phyloP scores from a whole-genome alignment of 2,797 vertebrate genomes.

The Catostomus latipinnis region DNA sequence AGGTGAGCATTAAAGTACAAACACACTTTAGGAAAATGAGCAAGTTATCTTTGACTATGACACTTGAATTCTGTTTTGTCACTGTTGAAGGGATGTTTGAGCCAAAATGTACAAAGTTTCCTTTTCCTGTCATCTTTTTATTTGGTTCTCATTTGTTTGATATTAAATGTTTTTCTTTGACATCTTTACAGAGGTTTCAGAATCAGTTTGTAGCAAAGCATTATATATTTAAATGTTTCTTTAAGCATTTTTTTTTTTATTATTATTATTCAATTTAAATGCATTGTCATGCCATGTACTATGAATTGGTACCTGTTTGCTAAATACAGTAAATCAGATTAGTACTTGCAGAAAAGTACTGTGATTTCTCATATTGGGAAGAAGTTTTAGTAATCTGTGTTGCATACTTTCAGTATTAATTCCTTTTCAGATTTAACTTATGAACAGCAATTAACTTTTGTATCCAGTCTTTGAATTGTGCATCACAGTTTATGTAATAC shows the following conservation, averaged over 20 bases:
- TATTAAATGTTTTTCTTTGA: slow-evolving; percentile 71
- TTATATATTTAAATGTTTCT: slow-evolving; percentile 76
- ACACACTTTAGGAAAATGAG: slow-evolving; percentile 66
- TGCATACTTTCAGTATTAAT: slow-evolving; percentile 83
- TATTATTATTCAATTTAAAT: slow-evolving; percentile 58
- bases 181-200: slow-evolving; percentile 66
- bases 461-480: slow-evolving; percentile 48
- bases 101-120: slow-evolving; percentile 75
- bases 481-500: slow-evolving; percentile 37
- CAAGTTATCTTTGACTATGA: slow-evolving; percentile 61
- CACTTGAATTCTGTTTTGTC: slow-evolving; percentile 61
- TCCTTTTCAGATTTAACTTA: slow-evolving; percentile 65
- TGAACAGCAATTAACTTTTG: slow-evolving; percentile 61
- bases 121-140: slow-evolving; percentile 45
- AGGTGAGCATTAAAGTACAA: slow-evolving; percentile 68
- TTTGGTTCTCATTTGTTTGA: slow-evolving; percentile 60
- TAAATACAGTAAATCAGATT: slow-evolving; percentile 73
- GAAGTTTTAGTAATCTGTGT: slow-evolving; percentile 77
- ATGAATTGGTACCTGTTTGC: slow-evolving; percentile 80
- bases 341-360: slow-evolving; percentile 78
- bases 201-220: slow-evolving; percentile 73
- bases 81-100: slow-evolving; percentile 74
- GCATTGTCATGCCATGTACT: slow-evolving; percentile 79
- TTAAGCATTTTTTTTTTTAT: slow-evolving; percentile 61
- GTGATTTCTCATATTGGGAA: slow-evolving; percentile 89